These are phyloP conservation scores for Apodemia duryi DNA, from an alignment of 2,888 invertebrate genomes.

Conservation along the genomic window DNA sequence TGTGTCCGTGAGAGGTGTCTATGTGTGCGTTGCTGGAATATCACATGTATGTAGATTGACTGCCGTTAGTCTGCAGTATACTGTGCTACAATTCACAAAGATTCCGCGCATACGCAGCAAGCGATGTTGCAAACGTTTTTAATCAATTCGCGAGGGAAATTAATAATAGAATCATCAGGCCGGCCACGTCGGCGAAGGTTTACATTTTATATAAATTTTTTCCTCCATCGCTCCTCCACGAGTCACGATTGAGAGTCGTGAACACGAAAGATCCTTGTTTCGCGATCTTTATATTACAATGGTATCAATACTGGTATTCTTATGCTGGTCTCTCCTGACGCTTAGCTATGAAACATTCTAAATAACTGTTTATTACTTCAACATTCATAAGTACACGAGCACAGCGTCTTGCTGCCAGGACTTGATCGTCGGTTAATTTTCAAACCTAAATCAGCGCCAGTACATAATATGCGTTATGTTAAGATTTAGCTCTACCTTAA, in stretches of 20 bases:
- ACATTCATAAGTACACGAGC: neutral
- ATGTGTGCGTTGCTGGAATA: no score
- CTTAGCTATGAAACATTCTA: neutral
- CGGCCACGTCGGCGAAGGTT: neutral
- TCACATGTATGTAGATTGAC: no score
- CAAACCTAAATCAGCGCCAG: no score
- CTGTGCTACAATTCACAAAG: neutral
- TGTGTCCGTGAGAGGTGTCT: no score
- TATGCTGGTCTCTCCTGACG: neutral
- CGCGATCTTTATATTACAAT: neutral
- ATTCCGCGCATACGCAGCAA: neutral
- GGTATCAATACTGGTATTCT: neutral
- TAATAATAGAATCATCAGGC: neutral
- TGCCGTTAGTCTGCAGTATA: no score
- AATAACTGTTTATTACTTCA: neutral
- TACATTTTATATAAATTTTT: neutral
- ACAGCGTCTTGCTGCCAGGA: no score
- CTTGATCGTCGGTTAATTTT: no score
- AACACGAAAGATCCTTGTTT: slow-evolving; percentile 2
- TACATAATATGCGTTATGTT: no score
- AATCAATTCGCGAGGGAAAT: neutral
- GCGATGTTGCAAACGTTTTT: neutral
- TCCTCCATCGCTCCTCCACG: neutral
- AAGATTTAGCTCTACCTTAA: no score
- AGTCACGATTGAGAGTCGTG: slow-evolving; percentile 8